phyloP scores from a whole-genome alignment of 2,113 vertebrate species.

The Cyrtonyx montezumae region DNA sequence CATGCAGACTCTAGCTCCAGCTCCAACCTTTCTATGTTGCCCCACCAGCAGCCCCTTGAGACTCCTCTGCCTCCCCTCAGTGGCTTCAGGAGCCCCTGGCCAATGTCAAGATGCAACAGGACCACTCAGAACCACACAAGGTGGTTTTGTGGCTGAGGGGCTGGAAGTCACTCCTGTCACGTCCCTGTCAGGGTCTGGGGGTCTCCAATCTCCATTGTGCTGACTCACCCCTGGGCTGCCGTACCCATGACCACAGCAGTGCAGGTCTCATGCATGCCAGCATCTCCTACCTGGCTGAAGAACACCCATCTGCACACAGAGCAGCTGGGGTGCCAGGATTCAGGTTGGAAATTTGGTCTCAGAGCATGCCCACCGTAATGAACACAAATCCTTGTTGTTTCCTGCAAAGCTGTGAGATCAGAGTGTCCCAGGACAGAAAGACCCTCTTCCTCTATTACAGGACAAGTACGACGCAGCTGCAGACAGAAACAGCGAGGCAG shows the following conservation, averaged over 20 bases:
- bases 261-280: not conserved
- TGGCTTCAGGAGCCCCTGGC: too few species aligned
- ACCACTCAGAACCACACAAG: too few species aligned
- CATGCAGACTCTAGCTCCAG: too few species aligned
- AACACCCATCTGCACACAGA: not conserved
- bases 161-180: too few species aligned
- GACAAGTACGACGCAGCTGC: not conserved
- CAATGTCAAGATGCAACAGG: too few species aligned
- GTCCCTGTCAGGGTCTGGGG: too few species aligned
- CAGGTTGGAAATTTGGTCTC: not conserved
- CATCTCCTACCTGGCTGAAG: not conserved
- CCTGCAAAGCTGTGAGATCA: not conserved
- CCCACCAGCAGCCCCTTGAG: too few species aligned
- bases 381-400: not conserved
- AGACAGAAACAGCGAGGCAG: not conserved
- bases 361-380: accelerated
- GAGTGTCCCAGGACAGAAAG: not conserved
- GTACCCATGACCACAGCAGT: accelerated
- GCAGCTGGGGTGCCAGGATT: not conserved
- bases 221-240: not conserved
- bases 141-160: too few species aligned
- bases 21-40: too few species aligned
- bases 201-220: too few species aligned
- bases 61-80: too few species aligned
- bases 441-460: not conserved